Conservation (phyloP, 1,140 invertebrate genomes). For the Brachionus paranguensis region DNA sequence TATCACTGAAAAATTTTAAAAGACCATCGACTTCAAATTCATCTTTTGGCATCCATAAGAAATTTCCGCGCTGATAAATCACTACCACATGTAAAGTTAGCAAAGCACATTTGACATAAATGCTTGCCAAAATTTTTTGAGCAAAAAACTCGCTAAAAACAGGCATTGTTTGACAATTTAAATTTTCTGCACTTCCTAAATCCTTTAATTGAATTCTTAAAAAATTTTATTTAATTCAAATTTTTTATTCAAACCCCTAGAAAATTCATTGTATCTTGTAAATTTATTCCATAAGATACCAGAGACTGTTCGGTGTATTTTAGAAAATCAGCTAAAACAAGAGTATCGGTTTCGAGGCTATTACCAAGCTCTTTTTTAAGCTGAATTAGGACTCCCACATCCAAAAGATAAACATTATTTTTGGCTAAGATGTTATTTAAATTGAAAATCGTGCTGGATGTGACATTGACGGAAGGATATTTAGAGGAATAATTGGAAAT, state of each 20-base stretch:
- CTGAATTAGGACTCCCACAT: neutral
- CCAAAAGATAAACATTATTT: neutral
- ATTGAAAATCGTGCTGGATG: neutral
- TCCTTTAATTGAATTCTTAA: neutral
- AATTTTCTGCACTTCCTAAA: neutral
- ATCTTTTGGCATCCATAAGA: neutral
- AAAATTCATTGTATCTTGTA: neutral
- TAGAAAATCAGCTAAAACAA: neutral
- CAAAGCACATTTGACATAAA: neutral
- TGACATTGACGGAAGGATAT: neutral
- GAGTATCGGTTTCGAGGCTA: neutral
- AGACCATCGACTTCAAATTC: neutral
- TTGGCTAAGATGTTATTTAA: neutral
- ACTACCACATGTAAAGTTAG: neutral
- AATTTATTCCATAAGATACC: neutral
- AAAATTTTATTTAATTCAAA: neutral
- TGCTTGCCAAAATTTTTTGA: neutral
- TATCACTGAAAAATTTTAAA: neutral
- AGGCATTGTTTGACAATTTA: neutral
- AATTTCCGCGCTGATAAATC: neutral
- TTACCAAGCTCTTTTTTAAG: neutral
- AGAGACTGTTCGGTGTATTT: neutral
- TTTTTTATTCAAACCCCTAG: neutral
- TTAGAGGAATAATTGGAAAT: neutral
- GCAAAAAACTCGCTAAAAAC: neutral